Conservation (phyloP, 2,113 vertebrate species). For the Callionymus lyra region DNA sequence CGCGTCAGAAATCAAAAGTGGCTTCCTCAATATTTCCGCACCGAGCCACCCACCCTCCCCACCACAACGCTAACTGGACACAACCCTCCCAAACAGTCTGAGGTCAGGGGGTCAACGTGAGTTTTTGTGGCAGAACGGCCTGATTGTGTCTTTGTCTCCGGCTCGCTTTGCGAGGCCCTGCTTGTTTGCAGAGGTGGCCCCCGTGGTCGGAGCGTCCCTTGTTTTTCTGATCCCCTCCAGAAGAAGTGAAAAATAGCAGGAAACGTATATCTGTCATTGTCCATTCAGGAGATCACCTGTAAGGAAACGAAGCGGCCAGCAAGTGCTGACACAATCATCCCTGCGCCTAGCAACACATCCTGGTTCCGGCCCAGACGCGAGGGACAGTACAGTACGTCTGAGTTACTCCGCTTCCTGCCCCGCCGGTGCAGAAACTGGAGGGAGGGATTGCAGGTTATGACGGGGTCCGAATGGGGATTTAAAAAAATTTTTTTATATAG, state of each 20-base stretch:
- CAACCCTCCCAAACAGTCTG: conserved; percentile 14
- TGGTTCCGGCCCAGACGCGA: conserved; percentile 66
- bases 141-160: conserved; percentile 43
- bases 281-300: conserved; percentile 74
- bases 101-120: conserved; percentile 30
- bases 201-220: conserved; percentile 33
- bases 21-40: conserved; percentile 59
- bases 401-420: conserved; percentile 54
- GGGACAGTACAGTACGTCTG: conserved; percentile 63
- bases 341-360: conserved; percentile 70
- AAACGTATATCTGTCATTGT: conserved; percentile 73
- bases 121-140: conserved; percentile 26
- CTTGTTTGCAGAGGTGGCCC: conserved; percentile 35
- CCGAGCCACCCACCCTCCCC: conserved; percentile 14
- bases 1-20: conserved; percentile 62
- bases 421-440: conserved; percentile 23
- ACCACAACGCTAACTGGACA: conserved; percentile 19
- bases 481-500: conserved; percentile 17
- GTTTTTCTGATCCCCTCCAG: conserved; percentile 55
- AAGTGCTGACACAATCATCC: conserved; percentile 72
- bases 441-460: conserved; percentile 40
- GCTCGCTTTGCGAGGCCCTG: conserved; percentile 32
- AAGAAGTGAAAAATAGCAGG: conserved; percentile 66
- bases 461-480: conserved; percentile 36
- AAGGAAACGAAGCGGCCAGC: conserved; percentile 66